phyloP scores from a whole-genome alignment of 2,797 vertebrate species.

The Schizopygopsis malacanthus region DNA sequence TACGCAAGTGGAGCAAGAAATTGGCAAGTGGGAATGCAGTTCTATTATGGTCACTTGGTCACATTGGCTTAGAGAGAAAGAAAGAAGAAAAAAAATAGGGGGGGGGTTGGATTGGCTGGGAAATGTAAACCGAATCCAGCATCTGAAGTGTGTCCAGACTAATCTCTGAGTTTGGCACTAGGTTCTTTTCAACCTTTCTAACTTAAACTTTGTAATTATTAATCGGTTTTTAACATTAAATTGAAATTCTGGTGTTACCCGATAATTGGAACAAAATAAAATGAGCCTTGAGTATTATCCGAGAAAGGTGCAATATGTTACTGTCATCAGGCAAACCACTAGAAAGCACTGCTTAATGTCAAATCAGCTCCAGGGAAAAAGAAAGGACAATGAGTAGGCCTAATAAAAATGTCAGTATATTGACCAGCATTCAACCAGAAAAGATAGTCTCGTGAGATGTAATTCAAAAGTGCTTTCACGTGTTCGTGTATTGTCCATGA shows the following conservation, averaged over 20 bases:
- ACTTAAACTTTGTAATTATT: background rate
- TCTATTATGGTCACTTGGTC: background rate
- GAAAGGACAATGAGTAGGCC: slow-evolving; percentile 2
- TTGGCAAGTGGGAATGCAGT: background rate
- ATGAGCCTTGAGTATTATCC: slow-evolving; percentile 5
- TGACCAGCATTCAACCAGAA: background rate
- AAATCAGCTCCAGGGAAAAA: slow-evolving; percentile 19
- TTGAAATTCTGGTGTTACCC: background rate
- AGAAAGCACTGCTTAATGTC: slow-evolving; percentile 27
- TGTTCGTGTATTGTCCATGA: background rate
- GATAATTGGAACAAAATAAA: slow-evolving; percentile 16
- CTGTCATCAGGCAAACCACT: background rate
- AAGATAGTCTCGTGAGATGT: background rate
- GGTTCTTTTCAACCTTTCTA: background rate
- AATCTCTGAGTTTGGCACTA: background rate
- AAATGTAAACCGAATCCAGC: too few relatives aligned
- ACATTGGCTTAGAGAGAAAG: background rate
- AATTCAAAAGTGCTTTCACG: slow-evolving; percentile 14
- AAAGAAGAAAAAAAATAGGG: background rate
- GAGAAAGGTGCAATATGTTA: slow-evolving; percentile 18
- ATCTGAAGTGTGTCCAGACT: background rate
- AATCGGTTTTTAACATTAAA: background rate
- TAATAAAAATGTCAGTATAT: background rate
- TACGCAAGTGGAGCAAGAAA: slow-evolving; percentile 10
- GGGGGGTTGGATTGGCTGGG: too few relatives aligned